Percentiles rank a stretch among this genome's conserved stretches.
phyloP scores from a whole-genome alignment of 2,113 vertebrate species.

The Pterocles orientalis region DNA sequence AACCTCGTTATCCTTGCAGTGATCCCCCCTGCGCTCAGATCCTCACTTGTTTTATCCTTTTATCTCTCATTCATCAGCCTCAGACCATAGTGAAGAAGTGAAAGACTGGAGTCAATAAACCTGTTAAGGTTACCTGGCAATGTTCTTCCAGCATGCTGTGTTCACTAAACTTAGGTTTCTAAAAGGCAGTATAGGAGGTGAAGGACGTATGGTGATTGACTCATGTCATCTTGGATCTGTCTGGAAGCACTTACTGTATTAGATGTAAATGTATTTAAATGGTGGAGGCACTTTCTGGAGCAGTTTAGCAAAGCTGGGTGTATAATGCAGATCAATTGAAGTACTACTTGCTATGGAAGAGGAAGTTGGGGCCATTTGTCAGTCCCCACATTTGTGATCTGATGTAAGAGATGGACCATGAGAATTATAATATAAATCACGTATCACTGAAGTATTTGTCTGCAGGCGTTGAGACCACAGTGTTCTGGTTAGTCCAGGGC shows the following conservation, averaged over 20 bases:
- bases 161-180: not conserved
- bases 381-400: not conserved
- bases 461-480: not conserved
- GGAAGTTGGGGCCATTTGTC: not conserved
- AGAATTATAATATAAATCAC: not conserved
- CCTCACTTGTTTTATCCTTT: not conserved
- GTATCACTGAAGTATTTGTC: accelerated
- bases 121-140: not conserved
- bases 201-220: not conserved
- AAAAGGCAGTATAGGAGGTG: not conserved
- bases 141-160: not conserved
- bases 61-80: not conserved
- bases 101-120: not conserved
- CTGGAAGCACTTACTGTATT: not conserved
- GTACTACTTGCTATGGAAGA: not conserved
- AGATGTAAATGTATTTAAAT: not conserved
- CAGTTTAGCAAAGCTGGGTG: not conserved
- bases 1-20: not conserved
- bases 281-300: not conserved
- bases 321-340: not conserved
- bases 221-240: not conserved
- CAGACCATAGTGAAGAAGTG: not conserved
- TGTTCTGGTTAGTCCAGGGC: not conserved
- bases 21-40: not conserved
- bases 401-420: not conserved